Conservation (phyloP, 2,888 invertebrate genomes). For the Phengaris arion region DNA sequence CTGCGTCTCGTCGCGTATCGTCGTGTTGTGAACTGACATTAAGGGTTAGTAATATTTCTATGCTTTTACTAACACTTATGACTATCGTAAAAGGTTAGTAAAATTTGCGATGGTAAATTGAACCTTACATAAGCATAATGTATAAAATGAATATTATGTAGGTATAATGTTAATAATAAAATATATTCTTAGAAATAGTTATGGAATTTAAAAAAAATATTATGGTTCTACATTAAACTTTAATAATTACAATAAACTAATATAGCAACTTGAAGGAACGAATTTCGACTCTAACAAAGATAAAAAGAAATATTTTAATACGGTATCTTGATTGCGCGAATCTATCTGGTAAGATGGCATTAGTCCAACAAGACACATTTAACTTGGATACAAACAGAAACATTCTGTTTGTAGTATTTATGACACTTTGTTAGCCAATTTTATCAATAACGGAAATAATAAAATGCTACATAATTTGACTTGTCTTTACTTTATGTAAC, state of each 20-base stretch:
- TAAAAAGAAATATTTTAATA: neutral
- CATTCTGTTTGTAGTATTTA: slow-evolving; percentile 13
- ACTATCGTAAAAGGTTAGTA: too few species aligned
- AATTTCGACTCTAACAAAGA: neutral
- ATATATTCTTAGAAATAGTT: too few species aligned
- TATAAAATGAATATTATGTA: too few species aligned
- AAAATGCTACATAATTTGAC: slow-evolving; percentile 13
- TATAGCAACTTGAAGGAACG: neutral
- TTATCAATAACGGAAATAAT: slow-evolving; percentile 26
- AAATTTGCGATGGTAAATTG: too few species aligned
- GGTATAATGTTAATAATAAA: too few species aligned
- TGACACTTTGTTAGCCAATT: slow-evolving; percentile 25
- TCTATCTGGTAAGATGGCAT: slow-evolving; percentile 20
- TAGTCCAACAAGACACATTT: slow-evolving; percentile 21
- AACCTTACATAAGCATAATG: too few species aligned
- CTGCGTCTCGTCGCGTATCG: too few species aligned
- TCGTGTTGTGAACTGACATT: too few species aligned
- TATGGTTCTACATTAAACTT: neutral
- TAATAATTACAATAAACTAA: neutral
- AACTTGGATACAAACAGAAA: slow-evolving; percentile 17
- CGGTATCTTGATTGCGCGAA: slow-evolving; percentile 9
- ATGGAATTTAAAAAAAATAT: too few species aligned
- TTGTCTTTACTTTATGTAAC: neutral
- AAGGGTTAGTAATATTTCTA: too few species aligned
- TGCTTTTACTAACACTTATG: too few species aligned